Conservation (phyloP, 2,888 invertebrate species). For the Dorcus hopei region DNA sequence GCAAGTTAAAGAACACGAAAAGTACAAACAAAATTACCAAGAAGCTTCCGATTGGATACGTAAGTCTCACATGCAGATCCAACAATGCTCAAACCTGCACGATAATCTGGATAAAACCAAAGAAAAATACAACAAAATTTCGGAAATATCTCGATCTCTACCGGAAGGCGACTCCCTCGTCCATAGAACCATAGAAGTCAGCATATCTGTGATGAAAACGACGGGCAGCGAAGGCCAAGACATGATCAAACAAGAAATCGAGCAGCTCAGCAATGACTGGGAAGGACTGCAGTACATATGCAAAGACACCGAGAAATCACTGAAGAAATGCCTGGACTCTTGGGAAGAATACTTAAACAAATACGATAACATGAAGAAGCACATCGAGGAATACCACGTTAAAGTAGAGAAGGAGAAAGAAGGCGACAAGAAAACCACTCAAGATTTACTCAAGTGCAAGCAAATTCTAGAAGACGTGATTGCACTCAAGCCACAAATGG, state of each 20-base stretch:
- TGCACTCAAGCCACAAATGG: constrained; percentile 72
- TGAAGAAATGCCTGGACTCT: constrained; percentile 72
- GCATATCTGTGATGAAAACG: constrained; percentile 70
- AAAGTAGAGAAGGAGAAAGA: constrained; percentile 64
- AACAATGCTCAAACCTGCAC: constrained; percentile 82
- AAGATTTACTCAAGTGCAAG: constrained; percentile 73
- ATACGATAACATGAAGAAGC: constrained; percentile 68
- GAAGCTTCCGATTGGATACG: constrained; percentile 84
- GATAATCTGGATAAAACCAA: constrained; percentile 78
- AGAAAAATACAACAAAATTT: constrained; percentile 72
- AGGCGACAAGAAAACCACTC: constrained; percentile 73
- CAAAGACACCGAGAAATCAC: constrained; percentile 70
- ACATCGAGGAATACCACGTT: constrained; percentile 69
- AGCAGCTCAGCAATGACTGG: constrained; percentile 78
- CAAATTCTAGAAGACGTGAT: constrained; percentile 72
- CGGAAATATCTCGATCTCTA: constrained; percentile 64
- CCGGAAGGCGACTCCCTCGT: constrained; percentile 72
- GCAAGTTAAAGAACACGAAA: constrained; percentile 83
- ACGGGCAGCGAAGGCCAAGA: constrained; percentile 84
- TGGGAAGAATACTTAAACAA: constrained; percentile 80
- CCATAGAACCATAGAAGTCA: constrained; percentile 69
- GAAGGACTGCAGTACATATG: constrained; percentile 74
- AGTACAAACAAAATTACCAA: constrained; percentile 78
- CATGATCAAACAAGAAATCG: constrained; percentile 78
- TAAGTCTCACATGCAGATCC: constrained; percentile 74